Conservation (phyloP, 2,113 vertebrate genomes). For the Sula dactylatra region DNA sequence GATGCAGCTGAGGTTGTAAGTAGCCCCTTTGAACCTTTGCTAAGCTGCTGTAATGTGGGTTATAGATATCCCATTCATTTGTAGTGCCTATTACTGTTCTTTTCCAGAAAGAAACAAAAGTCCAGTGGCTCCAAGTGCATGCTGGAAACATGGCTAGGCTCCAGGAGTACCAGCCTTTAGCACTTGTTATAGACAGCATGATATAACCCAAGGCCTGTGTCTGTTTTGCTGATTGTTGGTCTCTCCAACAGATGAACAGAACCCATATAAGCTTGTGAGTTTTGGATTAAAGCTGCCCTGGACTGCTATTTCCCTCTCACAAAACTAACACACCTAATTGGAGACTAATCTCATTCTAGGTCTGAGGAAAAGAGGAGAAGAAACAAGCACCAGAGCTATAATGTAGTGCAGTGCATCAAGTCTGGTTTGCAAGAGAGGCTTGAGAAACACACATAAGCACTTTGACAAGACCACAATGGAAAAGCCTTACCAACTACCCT, state of each 20-base stretch:
- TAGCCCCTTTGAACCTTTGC: not conserved
- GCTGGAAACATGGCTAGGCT: not conserved
- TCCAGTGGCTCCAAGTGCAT: not conserved
- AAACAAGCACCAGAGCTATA: not conserved
- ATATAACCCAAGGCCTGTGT: not conserved
- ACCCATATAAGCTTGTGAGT: not conserved
- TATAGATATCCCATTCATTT: not conserved
- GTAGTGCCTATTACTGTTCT: not conserved
- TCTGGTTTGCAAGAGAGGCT: not conserved
- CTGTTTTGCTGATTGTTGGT: not conserved
- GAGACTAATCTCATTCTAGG: not conserved
- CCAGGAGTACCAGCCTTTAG: not conserved
- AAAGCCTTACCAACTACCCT: not conserved
- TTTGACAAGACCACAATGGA: not conserved
- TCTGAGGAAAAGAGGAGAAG: not conserved
- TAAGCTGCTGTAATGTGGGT: not conserved
- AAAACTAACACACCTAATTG: not conserved
- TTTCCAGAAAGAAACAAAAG: not conserved
- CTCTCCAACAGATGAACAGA: not conserved
- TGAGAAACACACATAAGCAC: not conserved
- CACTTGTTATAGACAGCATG: not conserved
- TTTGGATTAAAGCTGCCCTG: not conserved
- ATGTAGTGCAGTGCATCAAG: accelerated
- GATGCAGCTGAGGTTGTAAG: not conserved
- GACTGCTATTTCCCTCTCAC: not conserved